Evolutionary conservation across 2,888 invertebrate species (phyloP), one percentile per base, ranked within the genome.

Genomic region (Mallateleia sp.): DNA sequence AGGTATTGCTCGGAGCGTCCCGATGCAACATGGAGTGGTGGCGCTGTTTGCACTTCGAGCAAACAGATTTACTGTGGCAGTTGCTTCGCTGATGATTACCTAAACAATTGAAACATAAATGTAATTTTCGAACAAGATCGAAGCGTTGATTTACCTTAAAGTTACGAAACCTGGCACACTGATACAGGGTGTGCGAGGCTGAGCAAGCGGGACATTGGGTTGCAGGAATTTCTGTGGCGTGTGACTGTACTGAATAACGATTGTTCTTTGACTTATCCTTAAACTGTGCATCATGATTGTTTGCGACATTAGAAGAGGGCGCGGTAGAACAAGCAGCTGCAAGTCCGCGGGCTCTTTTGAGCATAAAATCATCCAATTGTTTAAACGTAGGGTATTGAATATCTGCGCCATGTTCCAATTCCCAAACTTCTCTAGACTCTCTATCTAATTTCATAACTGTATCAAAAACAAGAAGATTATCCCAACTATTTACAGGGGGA

Each of bases 21-120:
- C 25, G 67, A n/a, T 67, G 50, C 22, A 67, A 28, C 50, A 67
- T 3, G 3, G 32, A n/a, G 18, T 50, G 52, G n/a, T 67, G 67
- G 15, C n/a, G 22, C 11, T 34, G 50, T 2, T 15, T 18, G 11
- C 67, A 67, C 8, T 14, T 5, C 4, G 9, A 18, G 18, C 67
- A 67, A 3, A 9, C 32, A 8, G 32, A 18, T 4, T 25, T 18
- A 18, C 67, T 67, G 15, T 15, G 56, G n/a, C 71, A 71, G 8
- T 6, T 20, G 18, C 34, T 60, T 15, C 32, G 32, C 2, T 3
- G n/a, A 28, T 60, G 15, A 32, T 14, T 15, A 38, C 60, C 60
- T 20, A 60, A 38, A n/a, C 38, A 60, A 28, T 60, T 60, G n/a
- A 60, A 60, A 38, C 38, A 60, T 6, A 60, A n/a, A 9, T 60